Evolutionary conservation across 2,888 invertebrate species (phyloP), one percentile per base, ranked within the genome.

Genomic region (Deilephila elpenor): DNA sequence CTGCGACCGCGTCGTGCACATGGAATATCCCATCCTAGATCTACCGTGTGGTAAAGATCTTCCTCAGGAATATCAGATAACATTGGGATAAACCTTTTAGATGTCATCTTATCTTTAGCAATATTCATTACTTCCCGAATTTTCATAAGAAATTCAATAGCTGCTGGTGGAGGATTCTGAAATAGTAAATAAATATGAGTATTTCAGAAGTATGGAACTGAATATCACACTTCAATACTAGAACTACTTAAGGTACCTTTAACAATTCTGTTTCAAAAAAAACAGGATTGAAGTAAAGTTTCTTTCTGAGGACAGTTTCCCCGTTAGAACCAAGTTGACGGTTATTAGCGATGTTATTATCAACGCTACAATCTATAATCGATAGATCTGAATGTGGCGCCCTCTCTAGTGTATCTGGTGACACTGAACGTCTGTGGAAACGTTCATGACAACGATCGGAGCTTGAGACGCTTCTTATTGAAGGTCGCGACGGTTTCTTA

Each of bases 81-180:
- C 73, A 96, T 96, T 0, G 98, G 98, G 72, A 96, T 95, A 85
- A 97, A 98, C 76, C 96, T 95, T 88, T 98, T 98, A 0, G 96
- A 95, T 8, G 96, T 95, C 97, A 98, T 98, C 91, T 98, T 98
- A 80, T 97, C 97, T 87, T 98, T 98, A 7, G 98, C 98, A 70
- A 98, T 96, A 20, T 97, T 95, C 88, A 98, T 98, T 29, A 98
- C 98, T 94, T 98, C 98, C 34, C 98, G 96, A 78, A 98, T 97
- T 95, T 98, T 98, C 5, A 96, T 95, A 70, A 98, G 95, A 89
- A 98, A 98, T 86, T 98, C 98, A 75, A 98, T 93, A 20, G 98
- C 98, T 74, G 98, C 98, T 72, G 98, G 98, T 25, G 98, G 98
- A 64, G 98, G 98, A 80, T 97, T 96, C 97, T 98, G 92, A 64